Base-by-base conservation (phyloP, 1,140 invertebrate species). In the Diorhabda carinulata region DNA sequence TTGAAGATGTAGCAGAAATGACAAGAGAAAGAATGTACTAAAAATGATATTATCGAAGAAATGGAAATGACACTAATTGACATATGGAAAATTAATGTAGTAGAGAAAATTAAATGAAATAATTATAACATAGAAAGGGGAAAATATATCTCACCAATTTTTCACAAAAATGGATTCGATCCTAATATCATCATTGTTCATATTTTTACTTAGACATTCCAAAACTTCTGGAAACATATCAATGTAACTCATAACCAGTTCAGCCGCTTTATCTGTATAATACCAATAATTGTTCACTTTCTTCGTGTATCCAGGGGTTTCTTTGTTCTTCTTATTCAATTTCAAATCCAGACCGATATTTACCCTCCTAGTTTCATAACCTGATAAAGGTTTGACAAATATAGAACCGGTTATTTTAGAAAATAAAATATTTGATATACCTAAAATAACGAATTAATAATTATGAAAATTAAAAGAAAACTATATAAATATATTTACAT, bases 261-360 rank as follows among this genome's bases (percentile, higher is more conserved):
- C 82, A 0, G 94, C 74, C 8, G 91, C 87, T 74, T 92, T 90
- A n/a, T 83, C 74, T 2, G 95, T 94, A 78, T 96, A 98, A 5
- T 87, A 79, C 95, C 95, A 98, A 41, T 86, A 80, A 71, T 86
- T 86, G 9, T 87, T 85, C 0, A 85, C 78, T 77, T 89, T 92
- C 63, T 85, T 90, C 0, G 95, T 95, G 78, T 91, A 97, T 6
- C 94, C 95, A 43, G 89, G 86, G 0, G 95, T 85, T 81, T 92
- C 83, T 78, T 86, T 84, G 73, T 88, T 87, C 78, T 91, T 90
- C 80, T 93, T 95, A 64, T 91, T 94, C 75, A 92, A 95, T 80
- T 98, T 98, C 2, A 99, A 83, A 81, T 96, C 94, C 7, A 98
- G 83, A 0, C 96, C 97, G 43, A 98, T 87, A 78, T 98, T 98